phyloP scores from a whole-genome alignment of 2,113 vertebrate species.

The Electrona antarctica region DNA sequence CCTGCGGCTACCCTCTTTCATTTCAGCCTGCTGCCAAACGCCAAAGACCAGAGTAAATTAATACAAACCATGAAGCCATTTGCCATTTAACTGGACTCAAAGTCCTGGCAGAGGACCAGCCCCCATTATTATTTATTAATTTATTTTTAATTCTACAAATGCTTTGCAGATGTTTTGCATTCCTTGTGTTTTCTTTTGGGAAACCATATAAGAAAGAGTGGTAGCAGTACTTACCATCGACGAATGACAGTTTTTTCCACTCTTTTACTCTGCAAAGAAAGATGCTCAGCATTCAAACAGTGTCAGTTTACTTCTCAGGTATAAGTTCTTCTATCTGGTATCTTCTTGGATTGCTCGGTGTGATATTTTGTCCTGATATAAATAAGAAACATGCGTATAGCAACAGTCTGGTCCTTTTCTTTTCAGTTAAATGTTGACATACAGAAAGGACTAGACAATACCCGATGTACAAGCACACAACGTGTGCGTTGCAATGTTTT shows the following conservation, averaged over 20 bases:
- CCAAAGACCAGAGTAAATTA: slow-evolving; percentile 70
- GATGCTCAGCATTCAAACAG: slow-evolving; percentile 45
- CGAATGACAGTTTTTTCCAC: slow-evolving; percentile 23
- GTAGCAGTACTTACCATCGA: slow-evolving; percentile 53
- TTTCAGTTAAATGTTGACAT: background rate
- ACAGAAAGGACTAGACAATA: too few species aligned
- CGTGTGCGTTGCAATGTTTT: too few species aligned
- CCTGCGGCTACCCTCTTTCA: slow-evolving; percentile 61
- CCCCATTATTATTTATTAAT: slow-evolving; percentile 78
- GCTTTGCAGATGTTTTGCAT: slow-evolving; percentile 78
- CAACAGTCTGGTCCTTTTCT: slow-evolving; percentile 15
- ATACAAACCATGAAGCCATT: slow-evolving; percentile 74
- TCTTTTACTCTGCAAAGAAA: slow-evolving; percentile 31
- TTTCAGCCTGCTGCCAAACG: slow-evolving; percentile 68
- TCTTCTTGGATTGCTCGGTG: slow-evolving; percentile 27
- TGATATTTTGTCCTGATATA: slow-evolving; percentile 35
- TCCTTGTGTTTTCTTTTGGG: slow-evolving; percentile 51
- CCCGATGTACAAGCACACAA: too few species aligned
- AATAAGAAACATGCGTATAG: slow-evolving; percentile 34
- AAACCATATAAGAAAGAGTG: slow-evolving; percentile 40
- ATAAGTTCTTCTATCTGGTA: slow-evolving; percentile 49
- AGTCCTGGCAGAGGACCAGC: slow-evolving; percentile 70
- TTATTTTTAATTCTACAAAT: slow-evolving; percentile 79
- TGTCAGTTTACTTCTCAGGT: slow-evolving; percentile 74
- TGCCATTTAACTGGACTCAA: slow-evolving; percentile 75